A percentile compares a stretch with the other conserved stretches of the same genome.
These are phyloP conservation scores for Oncorhynchus mykiss DNA, from an alignment of 2,113 vertebrate genomes.

Conservation along the genomic window DNA sequence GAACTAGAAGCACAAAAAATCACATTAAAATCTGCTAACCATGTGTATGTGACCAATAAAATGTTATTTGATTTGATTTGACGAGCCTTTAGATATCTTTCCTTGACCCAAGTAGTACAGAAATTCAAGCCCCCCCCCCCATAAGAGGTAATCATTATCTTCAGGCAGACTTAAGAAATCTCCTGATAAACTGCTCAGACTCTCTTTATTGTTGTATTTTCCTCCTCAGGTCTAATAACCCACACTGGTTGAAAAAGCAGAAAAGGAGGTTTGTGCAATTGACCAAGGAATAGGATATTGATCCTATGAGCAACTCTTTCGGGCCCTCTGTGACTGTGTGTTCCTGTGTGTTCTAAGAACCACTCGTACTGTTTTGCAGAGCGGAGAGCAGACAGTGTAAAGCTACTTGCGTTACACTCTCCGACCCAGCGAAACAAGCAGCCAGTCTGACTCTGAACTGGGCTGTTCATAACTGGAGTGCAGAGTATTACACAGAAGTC, in stretches of 20 bases:
- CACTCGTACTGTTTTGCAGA: not conserved
- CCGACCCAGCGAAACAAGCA: not conserved
- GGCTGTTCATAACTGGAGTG: too few species aligned
- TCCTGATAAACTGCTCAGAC: not conserved
- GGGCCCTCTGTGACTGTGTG: not conserved
- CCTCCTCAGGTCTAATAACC: not conserved
- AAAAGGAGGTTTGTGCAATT: constrained; percentile 29
- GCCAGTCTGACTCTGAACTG: not conserved
- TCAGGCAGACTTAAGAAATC: not conserved
- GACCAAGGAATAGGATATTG: constrained; percentile 52
- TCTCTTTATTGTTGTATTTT: not conserved
- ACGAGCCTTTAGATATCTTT: too few species aligned
- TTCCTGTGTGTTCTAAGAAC: not conserved
- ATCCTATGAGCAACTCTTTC: constrained; percentile 39
- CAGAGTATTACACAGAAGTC: too few species aligned
- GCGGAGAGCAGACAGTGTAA: not conserved
- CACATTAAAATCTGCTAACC: too few species aligned
- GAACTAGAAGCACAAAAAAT: too few species aligned
- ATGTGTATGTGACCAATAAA: too few species aligned
- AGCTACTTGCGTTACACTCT: not conserved
- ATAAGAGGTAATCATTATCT: too few species aligned
- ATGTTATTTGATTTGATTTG: too few species aligned
- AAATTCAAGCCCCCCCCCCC: too few species aligned
- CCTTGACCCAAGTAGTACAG: too few species aligned
- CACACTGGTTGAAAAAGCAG: not conserved